Conservation (phyloP, 2,113 vertebrate genomes). For the Miniopterus natalensis region DNA sequence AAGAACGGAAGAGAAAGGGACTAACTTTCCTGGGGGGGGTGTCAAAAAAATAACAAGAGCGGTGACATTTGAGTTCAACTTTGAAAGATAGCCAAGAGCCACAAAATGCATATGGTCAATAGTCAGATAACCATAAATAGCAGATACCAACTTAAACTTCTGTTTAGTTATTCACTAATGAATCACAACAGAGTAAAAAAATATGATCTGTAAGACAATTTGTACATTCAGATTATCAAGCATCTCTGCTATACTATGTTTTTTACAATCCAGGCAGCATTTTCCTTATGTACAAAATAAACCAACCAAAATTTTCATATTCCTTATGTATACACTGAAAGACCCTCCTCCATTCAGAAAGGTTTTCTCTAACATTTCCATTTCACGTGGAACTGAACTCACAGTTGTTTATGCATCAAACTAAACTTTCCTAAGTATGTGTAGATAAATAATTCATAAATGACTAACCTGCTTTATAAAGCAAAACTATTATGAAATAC, state of each 20-base stretch:
- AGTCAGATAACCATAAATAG: slow-evolving; percentile 48
- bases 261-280: neutral
- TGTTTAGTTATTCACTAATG: slow-evolving; percentile 38
- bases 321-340: neutral
- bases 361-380: neutral
- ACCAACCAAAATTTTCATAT: slow-evolving; percentile 2
- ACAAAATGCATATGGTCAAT: neutral
- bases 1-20: slow-evolving; percentile 32
- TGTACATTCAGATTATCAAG: neutral
- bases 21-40: neutral
- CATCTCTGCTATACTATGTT: neutral
- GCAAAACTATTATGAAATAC: neutral
- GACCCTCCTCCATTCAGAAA: neutral
- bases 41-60: slow-evolving; percentile 26
- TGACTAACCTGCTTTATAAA: neutral
- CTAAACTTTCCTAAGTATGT: neutral
- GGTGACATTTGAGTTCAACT: neutral
- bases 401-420: neutral
- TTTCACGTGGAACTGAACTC: neutral
- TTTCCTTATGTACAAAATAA: neutral
- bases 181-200: slow-evolving; percentile 44
- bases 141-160: neutral
- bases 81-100: neutral
- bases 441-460: neutral
- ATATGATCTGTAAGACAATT: neutral